These are phyloP conservation scores for Melanogrammus aeglefinus DNA, from an alignment of 2,797 vertebrate species.

Conservation along the genomic window DNA sequence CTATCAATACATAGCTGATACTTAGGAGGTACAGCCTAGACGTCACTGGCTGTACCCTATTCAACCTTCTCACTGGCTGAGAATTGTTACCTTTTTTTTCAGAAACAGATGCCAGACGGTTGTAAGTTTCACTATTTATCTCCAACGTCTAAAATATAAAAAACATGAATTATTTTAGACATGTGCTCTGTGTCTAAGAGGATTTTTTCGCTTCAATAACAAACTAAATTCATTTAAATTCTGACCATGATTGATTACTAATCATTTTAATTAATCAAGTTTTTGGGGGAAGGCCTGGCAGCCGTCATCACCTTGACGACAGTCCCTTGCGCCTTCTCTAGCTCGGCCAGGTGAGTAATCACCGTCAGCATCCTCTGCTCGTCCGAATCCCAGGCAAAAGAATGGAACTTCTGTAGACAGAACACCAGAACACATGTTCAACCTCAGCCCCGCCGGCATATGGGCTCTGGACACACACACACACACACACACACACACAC, in stretches of 20 bases:
- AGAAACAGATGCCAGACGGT: conserved; percentile 32
- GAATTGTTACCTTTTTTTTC: conserved; percentile 38
- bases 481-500: conserved; percentile 45
- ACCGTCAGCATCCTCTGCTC: conserved; percentile 12
- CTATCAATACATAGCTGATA: not conserved
- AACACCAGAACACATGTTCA: not conserved
- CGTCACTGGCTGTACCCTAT: too few relatives aligned
- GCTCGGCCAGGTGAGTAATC: conserved; percentile 16
- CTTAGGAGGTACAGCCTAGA: not conserved
- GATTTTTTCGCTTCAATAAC: not conserved
- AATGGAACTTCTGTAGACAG: not conserved
- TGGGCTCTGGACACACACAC: conserved; percentile 16
- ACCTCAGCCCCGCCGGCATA: not conserved
- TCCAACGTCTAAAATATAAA: conserved; percentile 24
- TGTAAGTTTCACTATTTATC: conserved; percentile 32
- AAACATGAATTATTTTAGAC: not conserved
- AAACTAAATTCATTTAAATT: not conserved
- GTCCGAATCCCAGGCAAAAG: not conserved
- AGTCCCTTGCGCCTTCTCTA: conserved; percentile 20
- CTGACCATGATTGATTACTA: not conserved
- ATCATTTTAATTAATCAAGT: not conserved
- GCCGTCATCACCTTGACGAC: conserved; percentile 29
- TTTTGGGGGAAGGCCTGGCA: not conserved
- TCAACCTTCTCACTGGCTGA: not conserved
- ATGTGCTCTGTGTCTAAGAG: not conserved